Evolutionary conservation across 2,797 vertebrate species (phyloP).

Genomic region (Pteronotus mesoamericanus): DNA sequence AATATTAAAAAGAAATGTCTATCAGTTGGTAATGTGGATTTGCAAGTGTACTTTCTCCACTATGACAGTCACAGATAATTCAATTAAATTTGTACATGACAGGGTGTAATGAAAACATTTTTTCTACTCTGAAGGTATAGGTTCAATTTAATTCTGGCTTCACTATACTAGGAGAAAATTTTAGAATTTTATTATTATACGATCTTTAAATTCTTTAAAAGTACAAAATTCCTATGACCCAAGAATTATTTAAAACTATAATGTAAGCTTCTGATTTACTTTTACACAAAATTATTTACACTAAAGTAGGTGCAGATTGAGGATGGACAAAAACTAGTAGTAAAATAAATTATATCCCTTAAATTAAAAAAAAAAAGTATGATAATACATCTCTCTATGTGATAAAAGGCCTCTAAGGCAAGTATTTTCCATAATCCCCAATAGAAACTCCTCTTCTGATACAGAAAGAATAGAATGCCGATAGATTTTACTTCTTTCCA

Average conservation of each 20-base stretch:
- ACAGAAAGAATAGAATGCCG: neutral
- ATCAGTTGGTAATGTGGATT: neutral
- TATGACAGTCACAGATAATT: neutral
- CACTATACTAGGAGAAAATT: neutral
- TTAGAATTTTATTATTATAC: neutral
- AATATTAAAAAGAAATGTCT: neutral
- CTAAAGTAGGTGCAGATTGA: neutral
- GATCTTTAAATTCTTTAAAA: constrained; percentile 44
- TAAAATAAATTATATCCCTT: neutral
- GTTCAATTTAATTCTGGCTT: constrained; percentile 5
- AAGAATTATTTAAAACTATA: constrained; percentile 27
- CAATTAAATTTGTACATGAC: neutral
- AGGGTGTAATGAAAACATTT: neutral
- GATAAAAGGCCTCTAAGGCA: neutral
- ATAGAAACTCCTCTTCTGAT: neutral
- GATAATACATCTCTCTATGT: neutral
- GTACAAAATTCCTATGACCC: neutral
- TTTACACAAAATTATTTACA: neutral
- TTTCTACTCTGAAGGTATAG: neutral
- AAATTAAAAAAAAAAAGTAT: neutral
- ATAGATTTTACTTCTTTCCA: neutral
- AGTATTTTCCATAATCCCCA: neutral
- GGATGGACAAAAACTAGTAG: neutral
- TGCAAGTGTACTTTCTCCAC: neutral
- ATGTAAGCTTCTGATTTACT: neutral